Base-by-base conservation (phyloP, 2,797 vertebrate genomes). In the Sebastes elongatus region DNA sequence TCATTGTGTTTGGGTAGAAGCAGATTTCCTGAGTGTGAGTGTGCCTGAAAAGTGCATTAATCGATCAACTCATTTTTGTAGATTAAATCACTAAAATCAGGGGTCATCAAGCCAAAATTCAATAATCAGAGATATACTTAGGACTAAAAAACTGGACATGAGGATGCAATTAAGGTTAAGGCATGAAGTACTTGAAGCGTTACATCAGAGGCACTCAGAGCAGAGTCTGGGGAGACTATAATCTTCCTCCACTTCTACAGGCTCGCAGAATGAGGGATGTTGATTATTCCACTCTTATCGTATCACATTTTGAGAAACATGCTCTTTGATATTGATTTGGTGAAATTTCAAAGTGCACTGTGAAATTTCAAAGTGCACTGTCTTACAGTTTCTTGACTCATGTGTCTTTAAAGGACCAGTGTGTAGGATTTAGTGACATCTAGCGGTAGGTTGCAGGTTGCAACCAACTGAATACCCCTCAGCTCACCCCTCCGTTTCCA, bases 131-230 rank as follows among this genome's bases (percentile, higher is more conserved):
- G 33, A 9, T 56, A 70, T 57, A 61, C 10, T 55, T 30, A 5
- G 22, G 55, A 6, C 18, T 53, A 10, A 61, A 53, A 35, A 57
- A 60, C 7, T 9, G 30, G 32, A 85, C 35, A 23, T 59, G 23
- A 16, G 20, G 61, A 73, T 42, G 42, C 49, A 68, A 62, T 85
- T 78, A 71, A 46, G 49, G 70, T 57, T 28, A 69, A 83, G 25
- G 61, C 35, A 1, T 20, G 46, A 49, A 49, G 46, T 49, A 49
- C 46, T 49, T 49, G 18, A 49, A 20, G 46, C 46, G 3, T 49
- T 49, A 46, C 42, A 20, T 49, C 46, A 49, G 46, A 49, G 7
- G 46, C 18, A 49, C 46, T 49, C 46, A 49, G 46, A 49, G 16
- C 46, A 49, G 46, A 20, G 18, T 20, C 46, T 49, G 18, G 46